Percentiles rank a stretch among this genome's conserved stretches.
Conservation (phyloP, 2,113 vertebrate genomes). For the Pitta sordida region DNA sequence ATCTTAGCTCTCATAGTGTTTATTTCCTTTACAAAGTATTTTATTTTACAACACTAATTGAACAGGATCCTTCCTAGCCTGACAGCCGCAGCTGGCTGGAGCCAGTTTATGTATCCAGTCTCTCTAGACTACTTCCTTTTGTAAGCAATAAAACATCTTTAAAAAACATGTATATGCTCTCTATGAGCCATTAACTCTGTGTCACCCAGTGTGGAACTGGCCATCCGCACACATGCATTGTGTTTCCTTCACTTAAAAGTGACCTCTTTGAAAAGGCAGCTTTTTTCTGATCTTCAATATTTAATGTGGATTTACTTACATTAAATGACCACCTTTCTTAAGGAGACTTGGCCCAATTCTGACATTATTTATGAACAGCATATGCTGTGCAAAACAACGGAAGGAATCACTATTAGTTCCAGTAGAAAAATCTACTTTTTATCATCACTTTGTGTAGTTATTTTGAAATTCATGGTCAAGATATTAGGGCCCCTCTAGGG, state of each 20-base stretch:
- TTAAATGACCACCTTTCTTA: slow-evolving; percentile 80
- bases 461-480: slow-evolving; percentile 66
- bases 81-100: slow-evolving; percentile 82
- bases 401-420: slow-evolving; percentile 74
- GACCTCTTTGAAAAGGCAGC: slow-evolving; percentile 78
- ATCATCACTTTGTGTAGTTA: slow-evolving; percentile 64
- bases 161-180: slow-evolving; percentile 83
- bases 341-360: slow-evolving; percentile 73
- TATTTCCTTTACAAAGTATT: slow-evolving; percentile 99
- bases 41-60: slow-evolving; percentile 95
- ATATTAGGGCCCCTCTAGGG: slow-evolving; percentile 3
- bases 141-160: slow-evolving; percentile 86
- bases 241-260: slow-evolving; percentile 78
- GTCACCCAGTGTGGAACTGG: slow-evolving; percentile 71
- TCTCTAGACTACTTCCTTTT: slow-evolving; percentile 82
- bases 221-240: slow-evolving; percentile 62
- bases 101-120: slow-evolving; percentile 84
- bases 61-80: slow-evolving; percentile 81
- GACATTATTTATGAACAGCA: slow-evolving; percentile 79
- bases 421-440: slow-evolving; percentile 69
- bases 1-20: slow-evolving; percentile 92
- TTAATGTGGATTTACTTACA: slow-evolving; percentile 84
- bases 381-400: slow-evolving; percentile 66
- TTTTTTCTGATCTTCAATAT: slow-evolving; percentile 80
- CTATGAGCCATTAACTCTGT: slow-evolving; percentile 82